phyloP scores from a whole-genome alignment of 2,113 vertebrate genomes.

The Cochlearius cochlearius region DNA sequence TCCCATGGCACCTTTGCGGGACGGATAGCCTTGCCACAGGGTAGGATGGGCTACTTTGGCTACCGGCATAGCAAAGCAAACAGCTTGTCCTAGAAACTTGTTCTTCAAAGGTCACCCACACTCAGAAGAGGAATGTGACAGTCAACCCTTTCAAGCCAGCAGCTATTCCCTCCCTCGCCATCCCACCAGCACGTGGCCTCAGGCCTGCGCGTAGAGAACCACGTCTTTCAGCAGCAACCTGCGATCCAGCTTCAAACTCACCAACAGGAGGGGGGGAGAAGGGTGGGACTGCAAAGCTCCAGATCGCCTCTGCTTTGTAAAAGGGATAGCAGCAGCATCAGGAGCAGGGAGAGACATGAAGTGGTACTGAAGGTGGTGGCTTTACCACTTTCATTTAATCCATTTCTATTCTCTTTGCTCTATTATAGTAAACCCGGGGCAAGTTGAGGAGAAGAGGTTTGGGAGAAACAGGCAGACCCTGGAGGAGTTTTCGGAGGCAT shows the following conservation, averaged over 20 bases:
- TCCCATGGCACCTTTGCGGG: accelerated
- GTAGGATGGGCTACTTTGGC: accelerated
- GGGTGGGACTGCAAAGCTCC: background rate
- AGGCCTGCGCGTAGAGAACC: accelerated
- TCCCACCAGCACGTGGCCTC: background rate
- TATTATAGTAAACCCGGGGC: background rate
- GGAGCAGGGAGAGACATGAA: background rate
- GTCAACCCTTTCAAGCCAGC: background rate
- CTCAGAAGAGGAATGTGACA: background rate
- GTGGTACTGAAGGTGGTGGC: background rate
- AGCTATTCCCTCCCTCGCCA: background rate
- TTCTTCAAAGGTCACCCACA: background rate
- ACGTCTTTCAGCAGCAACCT: background rate
- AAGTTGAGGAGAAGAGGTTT: background rate
- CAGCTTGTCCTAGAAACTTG: background rate
- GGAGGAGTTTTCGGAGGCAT: background rate
- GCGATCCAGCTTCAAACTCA: background rate
- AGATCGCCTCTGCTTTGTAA: background rate
- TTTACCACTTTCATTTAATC: background rate
- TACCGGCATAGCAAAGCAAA: background rate
- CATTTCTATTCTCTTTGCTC: background rate
- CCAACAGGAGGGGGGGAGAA: no score
- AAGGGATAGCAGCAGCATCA: no score
- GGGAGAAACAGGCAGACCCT: background rate
- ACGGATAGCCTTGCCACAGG: background rate